Percentiles rank a stretch among this genome's conserved stretches.
These are phyloP conservation scores for Desmophyllum pertusum DNA, from an alignment of 92 coral and sea anemone genomes.

Conservation along the genomic window DNA sequence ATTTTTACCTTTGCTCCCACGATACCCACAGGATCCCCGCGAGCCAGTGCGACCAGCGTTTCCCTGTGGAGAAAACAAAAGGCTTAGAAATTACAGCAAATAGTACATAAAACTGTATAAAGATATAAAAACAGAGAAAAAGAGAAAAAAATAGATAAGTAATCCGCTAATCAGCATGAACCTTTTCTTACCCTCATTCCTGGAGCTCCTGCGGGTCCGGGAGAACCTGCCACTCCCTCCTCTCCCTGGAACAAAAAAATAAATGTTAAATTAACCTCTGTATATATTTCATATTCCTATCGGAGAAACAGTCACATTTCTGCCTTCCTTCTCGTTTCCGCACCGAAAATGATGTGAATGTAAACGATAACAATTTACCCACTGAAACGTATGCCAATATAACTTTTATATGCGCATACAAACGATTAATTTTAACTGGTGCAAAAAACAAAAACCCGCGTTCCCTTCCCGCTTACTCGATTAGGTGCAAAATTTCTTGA, in stretches of 20 bases:
- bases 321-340: neutral
- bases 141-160: neutral
- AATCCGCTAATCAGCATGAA: neutral
- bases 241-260: neutral
- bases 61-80: neutral
- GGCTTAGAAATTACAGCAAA: too few species aligned
- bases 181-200: slow-evolving; percentile 5
- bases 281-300: too few species aligned
- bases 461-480: too few species aligned
- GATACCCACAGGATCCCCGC: neutral
- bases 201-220: neutral
- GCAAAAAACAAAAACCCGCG: too few species aligned
- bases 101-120: too few species aligned
- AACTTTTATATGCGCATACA: too few species aligned
- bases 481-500: too few species aligned
- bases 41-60: neutral
- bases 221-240: neutral
- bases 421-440: too few species aligned
- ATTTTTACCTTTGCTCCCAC: neutral
- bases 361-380: too few species aligned
- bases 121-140: too few species aligned
- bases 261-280: neutral
- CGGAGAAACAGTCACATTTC: neutral
- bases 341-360: too few species aligned
- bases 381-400: too few species aligned